Evolutionary conservation across 2,797 vertebrate genomes (phyloP), one percentile per base, ranked within the genome.

Genomic region (Aeoliscus strigatus): DNA sequence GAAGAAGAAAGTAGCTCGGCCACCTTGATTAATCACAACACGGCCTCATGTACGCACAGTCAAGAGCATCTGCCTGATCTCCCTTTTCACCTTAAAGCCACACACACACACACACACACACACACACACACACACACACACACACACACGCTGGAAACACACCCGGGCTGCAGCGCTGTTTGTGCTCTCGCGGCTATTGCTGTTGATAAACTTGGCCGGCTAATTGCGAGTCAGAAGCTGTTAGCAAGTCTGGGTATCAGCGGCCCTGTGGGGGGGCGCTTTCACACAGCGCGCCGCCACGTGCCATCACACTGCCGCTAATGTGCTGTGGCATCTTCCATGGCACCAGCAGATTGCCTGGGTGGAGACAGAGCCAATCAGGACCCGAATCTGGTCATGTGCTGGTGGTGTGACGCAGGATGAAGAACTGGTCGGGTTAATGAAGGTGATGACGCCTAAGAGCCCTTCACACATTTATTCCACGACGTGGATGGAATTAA

Each of bases 201-300:
- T 30, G 70, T 70, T 80, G 81, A 88, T 85, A 78, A 85, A 86
- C 75, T 73, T 70, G 79, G 74, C 68, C 44, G 42, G 63, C 78
- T 88, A 85, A 88, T 86, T 83, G 73, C 57, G 37, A 83, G 85
- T 88, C 83, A 83, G 66, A 83, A 84, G 84, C 79, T 77, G 79
- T 87, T 86, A 84, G 79, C 62, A 25, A 47, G 75, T 70, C 40
- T 31, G 76, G 73, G 70, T 70, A 60, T 82, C 81, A 69, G 73
- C 43, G 59, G 63, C 61, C 75, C 70, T 46, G 60, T 33, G 66
- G 81, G 79, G 71, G 55, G 60, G 70, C n/a, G 62, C 71, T 57
- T 75, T 80, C 65, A 71, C 53, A 66, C 66, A 49, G 69, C 18
- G 68, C 51, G 69, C 60, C 54, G 39, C 70, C 62, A 48, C 75